These are phyloP conservation scores for Lysiphlebus fabarum DNA, from an alignment of 1,140 invertebrate species.

Conservation along the genomic window DNA sequence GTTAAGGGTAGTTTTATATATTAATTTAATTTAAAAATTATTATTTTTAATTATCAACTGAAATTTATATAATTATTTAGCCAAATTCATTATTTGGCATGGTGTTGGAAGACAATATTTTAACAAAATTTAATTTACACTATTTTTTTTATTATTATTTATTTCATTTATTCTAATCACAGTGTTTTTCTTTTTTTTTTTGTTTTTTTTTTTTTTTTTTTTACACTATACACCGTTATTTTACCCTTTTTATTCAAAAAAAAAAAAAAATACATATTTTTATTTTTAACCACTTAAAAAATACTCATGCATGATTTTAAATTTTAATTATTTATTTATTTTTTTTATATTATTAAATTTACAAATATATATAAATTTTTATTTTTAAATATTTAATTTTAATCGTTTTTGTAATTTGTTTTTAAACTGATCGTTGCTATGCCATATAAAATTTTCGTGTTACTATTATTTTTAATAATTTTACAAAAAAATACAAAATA, in stretches of 20 bases:
- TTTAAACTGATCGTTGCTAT: neutral
- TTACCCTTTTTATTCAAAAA: too few species aligned
- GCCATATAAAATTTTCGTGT: neutral
- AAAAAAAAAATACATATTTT: too few species aligned
- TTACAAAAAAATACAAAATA: constrained; percentile 16
- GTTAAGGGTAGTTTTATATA: constrained; percentile 22
- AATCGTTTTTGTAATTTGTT: constrained; percentile 1
- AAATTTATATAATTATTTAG: too few species aligned
- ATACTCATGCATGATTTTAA: too few species aligned
- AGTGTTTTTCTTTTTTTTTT: too few species aligned
- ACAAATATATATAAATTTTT: too few species aligned
- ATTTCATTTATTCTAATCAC: neutral
- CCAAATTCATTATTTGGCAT: constrained; percentile 24
- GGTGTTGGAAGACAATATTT: constrained; percentile 29
- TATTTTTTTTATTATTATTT: constrained; percentile 21
- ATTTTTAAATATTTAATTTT: neutral
- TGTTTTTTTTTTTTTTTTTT: too few species aligned
- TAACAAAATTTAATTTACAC: constrained; percentile 23
- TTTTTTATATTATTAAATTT: too few species aligned
- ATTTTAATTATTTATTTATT: too few species aligned
- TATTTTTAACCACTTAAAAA: too few species aligned
- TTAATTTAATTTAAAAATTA: constrained; percentile 22
- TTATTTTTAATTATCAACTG: too few species aligned
- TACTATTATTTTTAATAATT: constrained; percentile 8
- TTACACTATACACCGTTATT: too few species aligned